Percentiles rank a stretch among this genome's conserved stretches.
Conservation (phyloP, 1,140 invertebrate species). For the Meloidogyne exigua region DNA sequence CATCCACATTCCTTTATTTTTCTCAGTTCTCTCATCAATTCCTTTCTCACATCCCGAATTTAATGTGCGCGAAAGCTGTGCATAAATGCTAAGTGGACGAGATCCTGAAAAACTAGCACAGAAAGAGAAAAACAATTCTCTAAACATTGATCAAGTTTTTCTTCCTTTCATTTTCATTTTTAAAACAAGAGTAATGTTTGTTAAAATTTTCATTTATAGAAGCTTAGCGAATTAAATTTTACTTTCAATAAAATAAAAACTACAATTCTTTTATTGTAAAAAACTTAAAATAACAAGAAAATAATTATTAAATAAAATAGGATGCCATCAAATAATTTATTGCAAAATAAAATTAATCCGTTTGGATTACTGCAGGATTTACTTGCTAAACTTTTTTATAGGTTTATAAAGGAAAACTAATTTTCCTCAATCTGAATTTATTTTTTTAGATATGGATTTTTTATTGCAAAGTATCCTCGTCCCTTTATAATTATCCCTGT, state of each 20-base stretch:
- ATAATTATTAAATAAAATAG: not conserved
- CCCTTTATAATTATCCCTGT: slow-evolving; percentile 54
- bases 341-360: slow-evolving; percentile 33
- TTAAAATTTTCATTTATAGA: not conserved
- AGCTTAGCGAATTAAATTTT: not conserved
- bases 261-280: not conserved
- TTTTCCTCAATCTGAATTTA: not conserved
- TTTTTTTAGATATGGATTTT: slow-evolving; percentile 51
- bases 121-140: not conserved
- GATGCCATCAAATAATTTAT: slow-evolving; percentile 4
- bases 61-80: slow-evolving; percentile 3
- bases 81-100: not conserved
- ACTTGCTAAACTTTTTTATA: slow-evolving; percentile 48
- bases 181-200: not conserved
- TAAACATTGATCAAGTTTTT: not conserved
- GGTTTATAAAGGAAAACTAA: slow-evolving; percentile 1
- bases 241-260: not conserved
- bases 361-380: slow-evolving; percentile 52
- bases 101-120: slow-evolving; percentile 1
- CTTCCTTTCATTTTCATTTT: not conserved
- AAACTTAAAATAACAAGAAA: too few relatives aligned
- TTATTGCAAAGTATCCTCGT: slow-evolving; percentile 50
- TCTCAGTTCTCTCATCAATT: not conserved
- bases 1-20: not conserved
- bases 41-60: not conserved